A percentile compares a stretch with the other conserved stretches of the same genome.
Evolutionary conservation across 2,888 invertebrate genomes (phyloP).

Genomic region (Melolontha melolontha): DNA sequence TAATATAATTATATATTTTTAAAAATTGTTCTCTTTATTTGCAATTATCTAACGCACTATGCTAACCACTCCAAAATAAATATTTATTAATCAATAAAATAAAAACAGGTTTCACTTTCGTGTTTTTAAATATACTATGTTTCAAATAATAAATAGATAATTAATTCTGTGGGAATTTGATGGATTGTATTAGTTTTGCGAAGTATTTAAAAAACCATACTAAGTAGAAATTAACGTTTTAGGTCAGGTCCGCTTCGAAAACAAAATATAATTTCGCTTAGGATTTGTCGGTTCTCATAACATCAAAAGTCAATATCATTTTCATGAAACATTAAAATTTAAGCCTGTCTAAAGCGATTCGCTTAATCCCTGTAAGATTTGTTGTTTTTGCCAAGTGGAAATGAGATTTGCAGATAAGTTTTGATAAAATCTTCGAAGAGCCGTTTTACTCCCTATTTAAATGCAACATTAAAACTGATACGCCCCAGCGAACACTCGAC

Average conservation of each 20-base stretch:
- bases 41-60: no score
- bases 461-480: conserved; percentile 29
- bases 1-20: no score
- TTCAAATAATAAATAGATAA: no score
- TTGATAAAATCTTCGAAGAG: conserved; percentile 19
- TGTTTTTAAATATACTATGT: no score
- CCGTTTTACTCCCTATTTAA: conserved; percentile 15
- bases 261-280: not conserved
- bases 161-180: no score
- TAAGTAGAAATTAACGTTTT: no score
- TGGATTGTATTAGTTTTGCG: no score
- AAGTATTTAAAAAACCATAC: no score
- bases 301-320: conserved; percentile 16
- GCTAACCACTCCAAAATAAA: no score
- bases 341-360: conserved; percentile 14
- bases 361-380: conserved; percentile 27
- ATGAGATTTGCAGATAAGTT: conserved; percentile 34
- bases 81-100: no score
- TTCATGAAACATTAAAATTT: conserved; percentile 31
- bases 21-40: no score
- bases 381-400: conserved; percentile 35
- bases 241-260: not conserved
- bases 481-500: conserved; percentile 7
- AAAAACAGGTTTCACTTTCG: no score
- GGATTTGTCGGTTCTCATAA: not conserved